These are phyloP conservation scores for Accipiter cooperii DNA, from an alignment of 2,113 vertebrate species.

Conservation along the genomic window DNA sequence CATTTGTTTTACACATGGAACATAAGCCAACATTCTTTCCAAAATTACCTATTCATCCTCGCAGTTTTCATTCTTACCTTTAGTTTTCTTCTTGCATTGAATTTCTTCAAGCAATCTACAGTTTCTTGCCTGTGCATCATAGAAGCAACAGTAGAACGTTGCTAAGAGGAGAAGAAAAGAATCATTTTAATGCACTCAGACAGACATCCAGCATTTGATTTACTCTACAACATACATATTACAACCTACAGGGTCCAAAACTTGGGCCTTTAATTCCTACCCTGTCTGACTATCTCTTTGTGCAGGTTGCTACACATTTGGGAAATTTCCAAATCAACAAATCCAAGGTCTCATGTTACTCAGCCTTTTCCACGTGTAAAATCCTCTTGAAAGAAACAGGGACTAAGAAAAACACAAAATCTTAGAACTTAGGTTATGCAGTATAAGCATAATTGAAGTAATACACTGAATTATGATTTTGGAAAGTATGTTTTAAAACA, in stretches of 20 bases:
- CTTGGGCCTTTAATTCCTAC: neutral
- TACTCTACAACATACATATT: neutral
- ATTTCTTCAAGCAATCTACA: slow-evolving; percentile 97
- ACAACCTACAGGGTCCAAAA: neutral
- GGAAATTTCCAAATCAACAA: neutral
- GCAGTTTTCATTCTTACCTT: slow-evolving; percentile 75
- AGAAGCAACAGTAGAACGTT: slow-evolving; percentile 97
- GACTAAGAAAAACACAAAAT: neutral
- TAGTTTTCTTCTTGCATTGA: slow-evolving; percentile 93
- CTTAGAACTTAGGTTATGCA: neutral
- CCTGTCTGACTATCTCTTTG: neutral
- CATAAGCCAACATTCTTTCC: neutral
- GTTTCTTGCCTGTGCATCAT: slow-evolving; percentile 99
- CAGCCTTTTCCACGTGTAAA: neutral
- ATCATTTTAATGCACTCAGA: neutral
- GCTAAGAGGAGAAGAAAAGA: slow-evolving; percentile 68
- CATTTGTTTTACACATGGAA: neutral
- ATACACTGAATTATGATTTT: neutral
- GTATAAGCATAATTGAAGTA: neutral
- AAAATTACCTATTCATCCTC: neutral
- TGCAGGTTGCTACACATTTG: neutral
- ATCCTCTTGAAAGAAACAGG: neutral
- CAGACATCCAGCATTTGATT: neutral
- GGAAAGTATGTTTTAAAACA: neutral
- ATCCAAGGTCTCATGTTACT: neutral